Evolutionary conservation across 2,797 vertebrate genomes (phyloP), one percentile per base, ranked within the genome.

Genomic region (Chaetodon trifasciatus): DNA sequence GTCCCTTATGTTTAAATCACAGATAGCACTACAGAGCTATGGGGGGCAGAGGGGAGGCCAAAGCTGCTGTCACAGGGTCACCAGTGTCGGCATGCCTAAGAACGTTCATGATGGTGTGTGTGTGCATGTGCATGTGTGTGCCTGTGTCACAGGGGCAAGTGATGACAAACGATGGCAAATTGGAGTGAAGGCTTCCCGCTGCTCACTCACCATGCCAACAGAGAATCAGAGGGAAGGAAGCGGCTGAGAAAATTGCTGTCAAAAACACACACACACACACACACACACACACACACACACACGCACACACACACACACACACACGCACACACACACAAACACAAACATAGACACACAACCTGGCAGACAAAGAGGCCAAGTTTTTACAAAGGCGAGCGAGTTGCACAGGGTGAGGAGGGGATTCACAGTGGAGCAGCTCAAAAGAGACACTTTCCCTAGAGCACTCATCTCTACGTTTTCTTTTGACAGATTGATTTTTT

Each of bases 111-210:
- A 23, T 42, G 11, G 79, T 73, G 58, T 49, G 76, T 61, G 75
- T 67, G 63, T 82, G 57, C 77, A 58, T 76, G 61, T 73, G 37
- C 76, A 37, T 46, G 49, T 82, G 57, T 87, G 80, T 88, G 67
- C 87, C 13, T 64, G 61, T 94, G 93, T 94, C 95, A 94, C 81
- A 84, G 86, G 95, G 95, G 94, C 94, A 95, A 94, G 91, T 90
- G 87, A 92, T 94, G 95, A 96, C 94, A 96, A 96, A 95, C 92
- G 88, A 95, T 96, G 90, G 95, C 95, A 96, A 96, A 96, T 96
- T 96, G 93, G 94, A 95, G 91, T 95, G 95, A 96, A 96, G 92
- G 92, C 93, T 90, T 91, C 95, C 94, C 40, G 82, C 93, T 85
- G 94, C 71, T 92, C 28, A 5, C 87, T 92, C 81, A 81, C 89